A percentile compares a stretch with the other conserved stretches of the same genome.
Conservation (phyloP, 2,797 vertebrate species). For the Zalophus californianus region DNA sequence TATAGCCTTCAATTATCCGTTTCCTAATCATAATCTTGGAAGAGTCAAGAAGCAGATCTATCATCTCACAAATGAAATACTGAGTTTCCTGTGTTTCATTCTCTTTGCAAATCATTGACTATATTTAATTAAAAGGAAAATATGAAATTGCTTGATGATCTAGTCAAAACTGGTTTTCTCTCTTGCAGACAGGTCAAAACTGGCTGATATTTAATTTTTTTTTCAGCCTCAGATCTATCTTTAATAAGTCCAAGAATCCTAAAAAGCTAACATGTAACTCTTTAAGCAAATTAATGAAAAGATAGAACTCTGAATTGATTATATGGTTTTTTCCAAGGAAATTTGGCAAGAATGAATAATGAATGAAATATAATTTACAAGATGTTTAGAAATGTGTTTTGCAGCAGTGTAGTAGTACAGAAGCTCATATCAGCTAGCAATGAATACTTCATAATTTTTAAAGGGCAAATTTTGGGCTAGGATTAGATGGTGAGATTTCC, state of each 20-base stretch:
- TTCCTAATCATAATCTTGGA: conserved; percentile 55
- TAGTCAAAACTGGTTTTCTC: conserved; percentile 55
- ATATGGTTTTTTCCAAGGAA: neutral
- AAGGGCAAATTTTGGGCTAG: neutral
- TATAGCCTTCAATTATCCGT: neutral
- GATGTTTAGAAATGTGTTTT: neutral
- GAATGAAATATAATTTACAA: neutral
- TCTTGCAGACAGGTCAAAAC: conserved; percentile 56
- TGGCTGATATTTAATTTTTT: conserved; percentile 48
- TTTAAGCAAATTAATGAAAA: conserved; percentile 51
- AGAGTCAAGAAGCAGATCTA: neutral
- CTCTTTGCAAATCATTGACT: conserved; percentile 71
- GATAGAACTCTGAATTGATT: conserved; percentile 17
- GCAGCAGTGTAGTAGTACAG: neutral
- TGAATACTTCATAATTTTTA: neutral
- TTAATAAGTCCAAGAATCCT: conserved; percentile 39
- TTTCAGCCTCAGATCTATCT: conserved; percentile 58
- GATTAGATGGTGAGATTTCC: neutral
- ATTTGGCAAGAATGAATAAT: neutral
- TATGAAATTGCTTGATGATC: neutral
- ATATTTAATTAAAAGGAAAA: conserved; percentile 68
- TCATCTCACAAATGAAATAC: conserved; percentile 45
- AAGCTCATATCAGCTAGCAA: conserved; percentile 9
- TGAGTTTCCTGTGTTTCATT: conserved; percentile 38
- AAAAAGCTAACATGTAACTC: conserved; percentile 8